Evolutionary conservation across 2,888 invertebrate species (phyloP).

Genomic region (Chrysolina americana): DNA sequence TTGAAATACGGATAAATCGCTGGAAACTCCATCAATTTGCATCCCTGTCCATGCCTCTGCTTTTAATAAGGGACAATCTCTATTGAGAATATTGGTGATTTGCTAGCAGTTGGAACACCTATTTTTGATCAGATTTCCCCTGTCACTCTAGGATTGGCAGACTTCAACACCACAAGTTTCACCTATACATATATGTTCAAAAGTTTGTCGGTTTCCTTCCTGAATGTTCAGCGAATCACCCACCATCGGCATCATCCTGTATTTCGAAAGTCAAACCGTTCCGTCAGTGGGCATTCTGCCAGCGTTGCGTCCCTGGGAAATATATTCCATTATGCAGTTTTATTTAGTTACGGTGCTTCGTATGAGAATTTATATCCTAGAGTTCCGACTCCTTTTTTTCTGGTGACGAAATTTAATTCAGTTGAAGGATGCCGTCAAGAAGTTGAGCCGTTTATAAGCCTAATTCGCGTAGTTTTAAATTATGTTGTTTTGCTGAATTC

Average conservation of each 20-base stretch:
- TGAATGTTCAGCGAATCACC: not conserved
- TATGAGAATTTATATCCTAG: constrained; percentile 34
- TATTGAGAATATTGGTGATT: too few species aligned
- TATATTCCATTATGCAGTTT: constrained; percentile 36
- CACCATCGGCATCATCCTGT: not conserved
- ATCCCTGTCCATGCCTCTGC: too few species aligned
- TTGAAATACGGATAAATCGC: too few species aligned
- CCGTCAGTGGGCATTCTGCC: too few species aligned
- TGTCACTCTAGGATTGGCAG: too few species aligned
- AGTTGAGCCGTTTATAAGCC: constrained; percentile 25
- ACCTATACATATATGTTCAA: too few species aligned
- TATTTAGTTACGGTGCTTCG: constrained; percentile 28
- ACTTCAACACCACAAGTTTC: too few species aligned
- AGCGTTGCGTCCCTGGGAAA: constrained; percentile 26
- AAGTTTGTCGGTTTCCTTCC: too few species aligned
- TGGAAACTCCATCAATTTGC: too few species aligned
- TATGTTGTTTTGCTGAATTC: constrained; percentile 24
- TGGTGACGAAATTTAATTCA: constrained; percentile 24
- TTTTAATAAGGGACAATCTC: too few species aligned
- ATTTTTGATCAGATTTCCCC: too few species aligned
- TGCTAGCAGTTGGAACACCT: too few species aligned
- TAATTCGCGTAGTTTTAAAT: constrained; percentile 28
- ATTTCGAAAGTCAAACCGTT: not conserved
- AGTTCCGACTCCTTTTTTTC: constrained; percentile 22
- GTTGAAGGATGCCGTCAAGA: constrained; percentile 15